phyloP scores from a whole-genome alignment of 2,888 invertebrate genomes.

The Hemithea aestivaria region DNA sequence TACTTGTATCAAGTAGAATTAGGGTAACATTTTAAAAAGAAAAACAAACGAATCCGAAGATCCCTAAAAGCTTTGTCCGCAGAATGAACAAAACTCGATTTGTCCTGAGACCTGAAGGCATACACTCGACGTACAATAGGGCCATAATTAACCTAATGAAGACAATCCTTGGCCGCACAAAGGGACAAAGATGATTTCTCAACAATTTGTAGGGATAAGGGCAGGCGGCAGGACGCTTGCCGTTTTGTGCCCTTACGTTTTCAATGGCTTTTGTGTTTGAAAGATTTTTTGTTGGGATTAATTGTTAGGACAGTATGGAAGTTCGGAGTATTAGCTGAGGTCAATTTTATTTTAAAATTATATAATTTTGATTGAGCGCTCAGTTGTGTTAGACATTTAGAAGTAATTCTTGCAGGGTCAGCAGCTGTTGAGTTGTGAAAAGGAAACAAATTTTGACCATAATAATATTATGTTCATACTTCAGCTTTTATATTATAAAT shows the following conservation, averaged over 20 bases:
- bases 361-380: background rate
- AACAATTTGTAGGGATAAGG: conserved; percentile 16
- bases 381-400: no score
- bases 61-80: conserved; percentile 7
- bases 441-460: no score
- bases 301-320: conserved; percentile 1
- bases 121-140: conserved; percentile 19
- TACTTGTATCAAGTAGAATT: no score
- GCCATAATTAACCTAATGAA: conserved; percentile 30
- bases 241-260: conserved; percentile 11
- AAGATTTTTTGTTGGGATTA: conserved; percentile 7
- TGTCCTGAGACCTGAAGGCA: conserved; percentile 15
- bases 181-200: conserved; percentile 20
- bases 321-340: no score
- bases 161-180: conserved; percentile 19
- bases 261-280: conserved; percentile 7
- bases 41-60: background rate
- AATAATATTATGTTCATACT: no score
- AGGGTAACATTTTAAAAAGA: no score
- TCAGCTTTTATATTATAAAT: no score
- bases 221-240: conserved; percentile 2
- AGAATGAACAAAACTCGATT: conserved; percentile 20
- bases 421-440: no score
- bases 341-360: no score
- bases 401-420: no score